Percentiles rank a stretch among this genome's conserved stretches.
phyloP scores from a whole-genome alignment of 2,888 invertebrate species.

The Cheilosia pagana region DNA sequence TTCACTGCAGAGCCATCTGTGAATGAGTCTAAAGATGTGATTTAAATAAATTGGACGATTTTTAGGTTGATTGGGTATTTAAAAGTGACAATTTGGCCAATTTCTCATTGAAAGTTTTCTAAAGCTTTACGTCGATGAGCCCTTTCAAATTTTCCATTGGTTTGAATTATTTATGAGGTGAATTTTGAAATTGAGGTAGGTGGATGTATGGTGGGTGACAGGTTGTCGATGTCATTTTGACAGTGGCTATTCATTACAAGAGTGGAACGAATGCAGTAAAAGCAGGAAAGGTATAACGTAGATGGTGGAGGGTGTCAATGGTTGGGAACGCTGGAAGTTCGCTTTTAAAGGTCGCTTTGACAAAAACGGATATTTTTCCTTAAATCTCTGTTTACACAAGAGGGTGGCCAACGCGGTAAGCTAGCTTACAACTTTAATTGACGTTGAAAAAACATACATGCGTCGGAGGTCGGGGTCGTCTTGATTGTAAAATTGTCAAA shows the following conservation, averaged over 20 bases:
- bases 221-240: background rate
- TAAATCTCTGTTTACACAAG: too few species aligned
- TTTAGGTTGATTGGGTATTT: background rate
- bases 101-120: background rate
- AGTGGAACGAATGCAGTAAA: too few species aligned
- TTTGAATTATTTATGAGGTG: conserved; percentile 1
- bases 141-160: background rate
- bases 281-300: too few species aligned
- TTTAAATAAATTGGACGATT: background rate
- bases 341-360: too few species aligned
- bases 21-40: background rate
- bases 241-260: background rate
- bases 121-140: background rate
- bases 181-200: background rate
- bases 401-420: too few species aligned
- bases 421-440: too few species aligned
- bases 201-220: background rate
- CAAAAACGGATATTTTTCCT: too few species aligned
- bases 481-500: too few species aligned
- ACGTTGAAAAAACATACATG: too few species aligned
- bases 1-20: background rate
- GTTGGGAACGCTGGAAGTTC: too few species aligned
- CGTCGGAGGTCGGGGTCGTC: too few species aligned
- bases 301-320: too few species aligned
- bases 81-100: background rate